Percentiles rank a stretch among this genome's conserved stretches.
Conservation (phyloP, 2,888 invertebrate species). For the Cistogaster globosa region DNA sequence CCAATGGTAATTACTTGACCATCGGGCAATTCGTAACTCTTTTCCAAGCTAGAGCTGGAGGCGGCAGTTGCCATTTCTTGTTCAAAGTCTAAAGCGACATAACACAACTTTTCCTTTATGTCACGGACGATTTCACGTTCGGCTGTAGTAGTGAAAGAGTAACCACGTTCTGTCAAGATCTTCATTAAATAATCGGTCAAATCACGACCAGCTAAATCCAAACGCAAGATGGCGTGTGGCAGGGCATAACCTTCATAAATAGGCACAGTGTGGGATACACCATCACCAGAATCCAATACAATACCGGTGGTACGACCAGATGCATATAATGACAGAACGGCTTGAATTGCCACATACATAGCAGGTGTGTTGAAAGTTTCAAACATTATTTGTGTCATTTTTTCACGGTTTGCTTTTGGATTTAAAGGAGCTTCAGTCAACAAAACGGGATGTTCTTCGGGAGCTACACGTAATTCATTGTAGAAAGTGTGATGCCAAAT, state of each 20-base stretch:
- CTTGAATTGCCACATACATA: slow-evolving; percentile 97
- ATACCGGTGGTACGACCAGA: slow-evolving; percentile 99
- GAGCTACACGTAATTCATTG: slow-evolving; percentile 98
- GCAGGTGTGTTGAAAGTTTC: slow-evolving; percentile 97
- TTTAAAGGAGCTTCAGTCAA: slow-evolving; percentile 94
- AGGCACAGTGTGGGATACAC: slow-evolving; percentile 97
- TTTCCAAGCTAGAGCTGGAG: slow-evolving; percentile 95
- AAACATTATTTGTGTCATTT: slow-evolving; percentile 97
- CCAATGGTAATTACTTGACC: slow-evolving; percentile 96
- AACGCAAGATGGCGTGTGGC: slow-evolving; percentile 95
- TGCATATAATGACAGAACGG: slow-evolving; percentile 95
- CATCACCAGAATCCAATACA: slow-evolving; percentile 97
- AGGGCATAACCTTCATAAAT: slow-evolving; percentile 97
- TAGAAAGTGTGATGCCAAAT: slow-evolving; percentile 99
- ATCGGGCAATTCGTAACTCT: slow-evolving; percentile 95
- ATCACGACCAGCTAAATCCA: slow-evolving; percentile 96
- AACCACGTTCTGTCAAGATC: slow-evolving; percentile 95
- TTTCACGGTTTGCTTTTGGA: slow-evolving; percentile 94
- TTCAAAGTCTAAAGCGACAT: slow-evolving; percentile 95
- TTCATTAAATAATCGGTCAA: slow-evolving; percentile 97
- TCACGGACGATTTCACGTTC: slow-evolving; percentile 97
- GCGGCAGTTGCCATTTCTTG: slow-evolving; percentile 97
- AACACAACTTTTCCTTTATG: slow-evolving; percentile 97
- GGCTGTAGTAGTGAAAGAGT: slow-evolving; percentile 95
- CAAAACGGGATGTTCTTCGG: slow-evolving; percentile 95